phyloP scores from a whole-genome alignment of 1,140 invertebrate species.

The Penaeus indicus region DNA sequence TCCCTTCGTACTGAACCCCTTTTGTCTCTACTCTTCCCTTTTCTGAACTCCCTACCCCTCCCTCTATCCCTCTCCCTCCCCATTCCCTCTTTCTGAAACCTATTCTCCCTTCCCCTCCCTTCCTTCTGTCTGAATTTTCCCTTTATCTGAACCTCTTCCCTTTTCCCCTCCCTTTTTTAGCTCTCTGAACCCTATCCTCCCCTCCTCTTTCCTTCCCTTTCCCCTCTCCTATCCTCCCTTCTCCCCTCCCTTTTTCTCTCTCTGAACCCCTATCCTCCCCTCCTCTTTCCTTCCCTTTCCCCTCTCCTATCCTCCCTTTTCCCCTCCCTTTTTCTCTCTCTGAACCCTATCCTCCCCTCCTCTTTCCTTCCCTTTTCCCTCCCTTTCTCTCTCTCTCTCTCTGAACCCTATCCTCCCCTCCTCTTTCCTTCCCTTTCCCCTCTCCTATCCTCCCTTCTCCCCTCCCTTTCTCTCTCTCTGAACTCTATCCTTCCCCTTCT shows the following conservation, averaged over 20 bases:
- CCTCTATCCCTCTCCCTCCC: too few species aligned
- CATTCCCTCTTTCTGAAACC: too few species aligned
- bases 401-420: neutral
- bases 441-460: neutral
- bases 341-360: neutral
- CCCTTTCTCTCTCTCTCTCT: neutral
- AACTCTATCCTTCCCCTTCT: neutral
- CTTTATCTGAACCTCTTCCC: too few species aligned
- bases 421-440: neutral
- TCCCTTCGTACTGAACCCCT: too few species aligned
- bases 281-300: too few species aligned
- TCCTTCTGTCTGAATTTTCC: too few species aligned
- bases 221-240: neutral
- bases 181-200: neutral
- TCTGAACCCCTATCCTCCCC: neutral
- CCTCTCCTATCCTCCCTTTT: too few species aligned
- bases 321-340: neutral
- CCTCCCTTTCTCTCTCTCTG: neutral
- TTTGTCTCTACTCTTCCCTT: too few species aligned
- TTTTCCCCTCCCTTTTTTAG: too few species aligned
- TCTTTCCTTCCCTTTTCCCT: neutral
- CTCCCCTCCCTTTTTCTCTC: neutral
- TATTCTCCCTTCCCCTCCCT: too few species aligned
- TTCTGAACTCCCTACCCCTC: too few species aligned
- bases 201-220: too few species aligned